These are phyloP conservation scores for Lordiphosa collinella DNA, from an alignment of 1,140 invertebrate species.

Conservation along the genomic window DNA sequence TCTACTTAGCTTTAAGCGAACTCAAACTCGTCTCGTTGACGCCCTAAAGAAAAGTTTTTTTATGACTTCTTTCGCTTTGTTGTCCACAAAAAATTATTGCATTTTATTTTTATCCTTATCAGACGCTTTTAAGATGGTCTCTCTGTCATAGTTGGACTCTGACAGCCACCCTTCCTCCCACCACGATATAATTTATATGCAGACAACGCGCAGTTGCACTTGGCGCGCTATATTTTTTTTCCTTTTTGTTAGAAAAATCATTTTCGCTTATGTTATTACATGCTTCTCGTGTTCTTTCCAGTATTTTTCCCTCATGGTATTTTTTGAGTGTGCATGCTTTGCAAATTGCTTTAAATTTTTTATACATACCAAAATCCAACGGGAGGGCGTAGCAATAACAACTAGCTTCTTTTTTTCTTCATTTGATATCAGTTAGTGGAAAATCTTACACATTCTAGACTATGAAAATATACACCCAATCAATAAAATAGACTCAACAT, in stretches of 20 bases:
- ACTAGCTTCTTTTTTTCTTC: no score
- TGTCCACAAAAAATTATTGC: slow-evolving; percentile 41
- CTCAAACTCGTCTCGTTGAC: slow-evolving; percentile 39
- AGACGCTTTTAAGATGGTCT: slow-evolving; percentile 33
- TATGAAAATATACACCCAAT: no score
- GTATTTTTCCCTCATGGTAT: slow-evolving; percentile 10
- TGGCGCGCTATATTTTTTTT: slow-evolving; percentile 1
- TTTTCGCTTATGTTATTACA: slow-evolving; percentile 44
- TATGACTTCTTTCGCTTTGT: slow-evolving; percentile 47
- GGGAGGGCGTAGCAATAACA: no score
- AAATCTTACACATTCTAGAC: no score
- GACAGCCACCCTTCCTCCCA: not conserved
- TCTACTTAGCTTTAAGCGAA: slow-evolving; percentile 15
- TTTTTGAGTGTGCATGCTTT: not conserved
- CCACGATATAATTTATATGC: slow-evolving; percentile 48
- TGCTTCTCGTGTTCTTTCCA: slow-evolving; percentile 7
- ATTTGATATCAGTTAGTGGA: no score
- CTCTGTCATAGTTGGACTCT: not conserved
- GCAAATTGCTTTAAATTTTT: slow-evolving; percentile 51
- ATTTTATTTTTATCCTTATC: slow-evolving; percentile 55
- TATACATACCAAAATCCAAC: slow-evolving; percentile 3
- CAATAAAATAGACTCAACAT: no score
- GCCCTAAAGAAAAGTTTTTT: slow-evolving; percentile 24
- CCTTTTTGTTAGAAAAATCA: slow-evolving; percentile 16
- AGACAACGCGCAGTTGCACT: slow-evolving; percentile 50